Conservation (phyloP, 2,888 invertebrate species). For the Aspidiotus rigidus region DNA sequence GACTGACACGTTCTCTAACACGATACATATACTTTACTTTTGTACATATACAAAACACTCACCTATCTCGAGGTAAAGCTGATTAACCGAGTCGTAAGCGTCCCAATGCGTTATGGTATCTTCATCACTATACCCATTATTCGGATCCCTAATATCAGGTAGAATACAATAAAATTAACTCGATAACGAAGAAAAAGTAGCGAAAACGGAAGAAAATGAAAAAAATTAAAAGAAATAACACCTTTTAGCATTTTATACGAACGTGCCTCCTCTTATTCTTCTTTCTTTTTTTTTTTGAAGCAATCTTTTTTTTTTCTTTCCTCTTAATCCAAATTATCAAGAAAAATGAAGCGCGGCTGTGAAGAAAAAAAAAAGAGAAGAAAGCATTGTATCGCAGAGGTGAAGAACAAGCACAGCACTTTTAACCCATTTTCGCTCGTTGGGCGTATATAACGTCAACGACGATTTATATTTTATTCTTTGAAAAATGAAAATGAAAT, state of each 20-base stretch:
- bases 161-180: neutral
- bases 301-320: neutral
- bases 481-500: neutral
- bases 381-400: neutral
- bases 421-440: neutral
- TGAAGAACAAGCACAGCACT: too few species aligned
- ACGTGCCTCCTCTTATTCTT: neutral
- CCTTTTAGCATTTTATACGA: neutral
- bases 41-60: conserved; percentile 4
- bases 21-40: too few species aligned
- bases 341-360: neutral
- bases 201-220: neutral
- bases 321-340: neutral
- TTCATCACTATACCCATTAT: conserved; percentile 43
- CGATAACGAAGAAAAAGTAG: too few species aligned
- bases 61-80: conserved; percentile 64
- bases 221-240: conserved; percentile 10
- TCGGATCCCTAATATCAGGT: conserved; percentile 55
- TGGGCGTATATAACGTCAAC: neutral
- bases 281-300: neutral
- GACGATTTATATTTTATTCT: conserved; percentile 4
- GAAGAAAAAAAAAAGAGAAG: neutral
- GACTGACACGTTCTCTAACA: too few species aligned
- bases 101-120: conserved; percentile 66
- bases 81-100: conserved; percentile 81